These are phyloP conservation scores for Cryptocheilus praepositus DNA, from an alignment of 2,888 invertebrate genomes.

Conservation along the genomic window DNA sequence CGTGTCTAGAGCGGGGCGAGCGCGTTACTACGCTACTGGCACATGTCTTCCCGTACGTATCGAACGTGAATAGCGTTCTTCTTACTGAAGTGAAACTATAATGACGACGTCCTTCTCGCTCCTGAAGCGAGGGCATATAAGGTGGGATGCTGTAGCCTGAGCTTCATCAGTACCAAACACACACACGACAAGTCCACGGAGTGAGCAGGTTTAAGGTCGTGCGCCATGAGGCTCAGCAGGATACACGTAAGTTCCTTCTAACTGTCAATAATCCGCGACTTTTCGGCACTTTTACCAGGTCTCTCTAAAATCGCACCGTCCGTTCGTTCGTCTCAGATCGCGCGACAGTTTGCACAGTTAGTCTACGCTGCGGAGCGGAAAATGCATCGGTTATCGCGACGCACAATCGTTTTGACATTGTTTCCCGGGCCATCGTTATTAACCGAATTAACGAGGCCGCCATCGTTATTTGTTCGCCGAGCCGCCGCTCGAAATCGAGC, in stretches of 20 bases:
- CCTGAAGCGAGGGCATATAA: constrained; percentile 73
- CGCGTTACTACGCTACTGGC: constrained; percentile 57
- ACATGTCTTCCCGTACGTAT: constrained; percentile 58
- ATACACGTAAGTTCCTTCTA: constrained; percentile 61
- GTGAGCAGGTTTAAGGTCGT: constrained; percentile 62
- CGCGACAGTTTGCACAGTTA: no score
- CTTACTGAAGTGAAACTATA: constrained; percentile 63
- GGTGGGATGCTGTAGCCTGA: constrained; percentile 72
- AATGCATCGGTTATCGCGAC: no score
- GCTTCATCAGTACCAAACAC: constrained; percentile 72
- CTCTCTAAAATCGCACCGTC: not conserved
- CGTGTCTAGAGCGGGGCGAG: no score
- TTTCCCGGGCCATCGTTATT: no score
- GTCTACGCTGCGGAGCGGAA: no score
- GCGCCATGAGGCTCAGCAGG: constrained; percentile 62
- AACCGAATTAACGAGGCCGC: no score
- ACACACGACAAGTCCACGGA: constrained; percentile 68
- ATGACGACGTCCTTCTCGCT: constrained; percentile 62
- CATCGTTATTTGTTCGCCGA: no score
- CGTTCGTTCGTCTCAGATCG: not conserved
- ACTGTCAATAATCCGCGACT: not conserved
- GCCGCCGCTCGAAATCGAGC: no score
- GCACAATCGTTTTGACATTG: no score
- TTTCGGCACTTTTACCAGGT: no score
- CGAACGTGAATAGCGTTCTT: constrained; percentile 56